Conservation (phyloP, 2,888 invertebrate species). For the Ichneumon xanthorius region DNA sequence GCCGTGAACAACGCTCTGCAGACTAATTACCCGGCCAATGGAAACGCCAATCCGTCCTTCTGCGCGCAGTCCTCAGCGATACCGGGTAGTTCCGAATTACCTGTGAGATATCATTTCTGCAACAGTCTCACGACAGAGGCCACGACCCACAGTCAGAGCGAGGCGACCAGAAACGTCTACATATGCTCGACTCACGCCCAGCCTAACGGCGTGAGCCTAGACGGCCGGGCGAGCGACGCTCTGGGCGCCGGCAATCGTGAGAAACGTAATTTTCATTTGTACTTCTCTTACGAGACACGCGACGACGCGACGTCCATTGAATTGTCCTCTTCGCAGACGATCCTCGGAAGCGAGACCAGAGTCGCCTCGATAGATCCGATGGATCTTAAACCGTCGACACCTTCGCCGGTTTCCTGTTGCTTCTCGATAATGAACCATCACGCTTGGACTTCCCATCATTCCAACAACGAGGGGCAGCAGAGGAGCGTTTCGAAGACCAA, state of each 20-base stretch:
- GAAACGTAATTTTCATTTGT: conserved; percentile 79
- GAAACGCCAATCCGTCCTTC: conserved; percentile 40
- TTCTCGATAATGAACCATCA: conserved; percentile 79
- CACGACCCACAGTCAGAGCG: conserved; percentile 39
- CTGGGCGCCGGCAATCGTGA: conserved; percentile 49
- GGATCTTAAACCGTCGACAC: conserved; percentile 80
- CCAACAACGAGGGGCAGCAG: conserved; percentile 46
- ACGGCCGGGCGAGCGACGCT: conserved; percentile 1
- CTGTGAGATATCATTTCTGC: conserved; percentile 77
- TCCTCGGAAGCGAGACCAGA: conserved; percentile 45
- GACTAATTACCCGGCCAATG: conserved; percentile 47
- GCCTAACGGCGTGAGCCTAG: conserved; percentile 37
- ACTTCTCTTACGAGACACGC: conserved; percentile 81
- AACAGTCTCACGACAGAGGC: conserved; percentile 67
- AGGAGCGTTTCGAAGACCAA: conserved; percentile 50
- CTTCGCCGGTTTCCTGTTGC: conserved; percentile 83
- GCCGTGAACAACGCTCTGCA: conserved; percentile 54
- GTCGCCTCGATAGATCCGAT: conserved; percentile 58
- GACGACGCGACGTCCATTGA: conserved; percentile 80
- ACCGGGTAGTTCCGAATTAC: conserved; percentile 39
- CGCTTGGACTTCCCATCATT: conserved; percentile 57
- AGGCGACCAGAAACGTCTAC: conserved; percentile 72
- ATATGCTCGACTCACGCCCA: conserved; percentile 77
- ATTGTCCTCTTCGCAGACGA: conserved; percentile 75
- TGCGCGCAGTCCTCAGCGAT: conserved; percentile 33